Evolutionary conservation across 2,888 invertebrate species (phyloP), one percentile per base, ranked within the genome.

Genomic region (Spatulosminthurus flaviceps): DNA sequence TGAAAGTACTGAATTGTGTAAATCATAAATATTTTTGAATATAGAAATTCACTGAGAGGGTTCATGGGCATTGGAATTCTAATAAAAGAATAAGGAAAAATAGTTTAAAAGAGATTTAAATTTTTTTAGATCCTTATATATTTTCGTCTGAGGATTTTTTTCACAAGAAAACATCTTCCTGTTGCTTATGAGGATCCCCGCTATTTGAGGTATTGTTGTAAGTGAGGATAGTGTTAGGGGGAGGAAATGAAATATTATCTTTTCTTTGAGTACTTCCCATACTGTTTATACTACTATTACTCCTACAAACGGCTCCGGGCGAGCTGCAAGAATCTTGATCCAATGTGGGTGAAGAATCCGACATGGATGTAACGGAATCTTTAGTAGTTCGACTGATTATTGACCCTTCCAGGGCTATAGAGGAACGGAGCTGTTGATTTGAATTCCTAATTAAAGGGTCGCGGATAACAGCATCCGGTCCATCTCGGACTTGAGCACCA

Each of bases 281-380:
- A 73, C 66, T 78, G 24, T 78, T 78, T n/a, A 78, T 43, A 51
- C 78, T 78, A 67, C 43, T 67, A n/a, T 75, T 75, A 78, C 77
- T 77, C 26, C 61, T 64, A 19, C 71, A 60, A 21, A 61, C 72
- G 26, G 24, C 78, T 26, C 34, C 71, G 16, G 29, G 11, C 4
- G 67, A 67, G 41, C 73, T 78, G 26, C 24, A 60, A 28, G 51
- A 22, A 28, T 51, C 70, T 24, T 78, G 42, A n/a, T 73, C 78
- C 9, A 34, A 21, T 7, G 73, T 72, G 1, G 78, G 64, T 16
- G 73, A 61, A 9, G 64, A 41, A 67, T 64, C 64, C 7, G 78
- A 78, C 78, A 72, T 61, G 61, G 78, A 78, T 0, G 73, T 73
- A 13, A 72, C 73, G 9, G 78, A 73, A 51, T 78, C 78, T 29